Base-by-base conservation (phyloP, 2,888 invertebrate species). In the Omphaloscelis lunosa region DNA sequence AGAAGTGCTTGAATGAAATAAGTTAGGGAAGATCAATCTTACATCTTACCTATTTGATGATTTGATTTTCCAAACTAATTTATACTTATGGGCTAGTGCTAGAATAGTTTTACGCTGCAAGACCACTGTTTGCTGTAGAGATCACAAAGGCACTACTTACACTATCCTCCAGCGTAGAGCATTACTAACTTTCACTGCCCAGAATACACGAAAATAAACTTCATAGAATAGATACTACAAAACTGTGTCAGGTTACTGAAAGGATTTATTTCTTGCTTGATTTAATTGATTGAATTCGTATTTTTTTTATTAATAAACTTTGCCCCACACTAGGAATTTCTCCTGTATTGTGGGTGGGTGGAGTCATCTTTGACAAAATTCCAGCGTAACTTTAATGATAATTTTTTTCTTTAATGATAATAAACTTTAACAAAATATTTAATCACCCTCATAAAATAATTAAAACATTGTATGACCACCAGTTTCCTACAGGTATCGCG, bases 71-170 rank as follows among this genome's bases (percentile, higher is more conserved):
- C 12, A 15, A 8, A 15, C 0, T 23, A 27, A 17, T 20, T n/a
- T 58, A 7, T n/a, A 48, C 5, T 51, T 51, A 20, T 56, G 70
- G n/a, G 34, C 15, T 15, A 29, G 12, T 17, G 17, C 2, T 65
- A 17, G 0, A 45, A 59, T 39, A 0, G 17, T 59, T 34, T 27
- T 12, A 7, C 39, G 72, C 17, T 20, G 29, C 23, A 41, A 72
- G 23, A 62, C 34, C 9, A 53, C 1, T 11, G 7, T 62, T 74
- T 74, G 75, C 53, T 53, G 7, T 53, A n/a, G 7, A 27, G 11
- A 74, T 7, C n/a, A 20, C 17, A 62, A 41, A 62, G 75, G 75
- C 74, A 20, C 51, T 59, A 29, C 17, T 12, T 8, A 58, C 4
- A 20, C 15, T 15, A 2, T 23, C 17, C 2, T 53, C 11, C 15